Conservation (phyloP, 2,888 invertebrate genomes). For the Drosophila merina region DNA sequence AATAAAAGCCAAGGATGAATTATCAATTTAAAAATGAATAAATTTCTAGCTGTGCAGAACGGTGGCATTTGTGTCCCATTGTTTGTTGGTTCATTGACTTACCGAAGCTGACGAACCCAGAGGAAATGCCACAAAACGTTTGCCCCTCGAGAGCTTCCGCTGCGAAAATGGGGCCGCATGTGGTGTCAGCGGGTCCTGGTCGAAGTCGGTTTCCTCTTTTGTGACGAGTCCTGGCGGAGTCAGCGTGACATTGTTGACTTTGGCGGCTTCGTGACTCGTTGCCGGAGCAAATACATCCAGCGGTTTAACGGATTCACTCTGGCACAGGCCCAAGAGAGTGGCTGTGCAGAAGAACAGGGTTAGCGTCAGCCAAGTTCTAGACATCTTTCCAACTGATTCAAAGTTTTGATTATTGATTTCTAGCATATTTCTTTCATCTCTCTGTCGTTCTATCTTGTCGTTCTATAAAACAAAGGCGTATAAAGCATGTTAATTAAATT, state of each 20-base stretch:
- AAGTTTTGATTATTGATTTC: slow-evolving; percentile 34
- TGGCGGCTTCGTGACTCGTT: slow-evolving; percentile 33
- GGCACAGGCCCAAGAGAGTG: slow-evolving; percentile 38
- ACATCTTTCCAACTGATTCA: slow-evolving; percentile 64
- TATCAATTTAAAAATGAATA: not conserved
- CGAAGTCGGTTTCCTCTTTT: slow-evolving; percentile 6
- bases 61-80: slow-evolving; percentile 25
- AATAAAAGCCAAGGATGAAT: no score
- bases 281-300: slow-evolving; percentile 43
- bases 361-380: slow-evolving; percentile 45
- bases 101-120: slow-evolving; percentile 86
- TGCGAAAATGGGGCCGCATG: slow-evolving; percentile 57
- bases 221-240: slow-evolving; percentile 40
- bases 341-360: slow-evolving; percentile 8
- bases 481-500: slow-evolving; percentile 72
- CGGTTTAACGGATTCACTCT: slow-evolving; percentile 29
- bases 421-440: not conserved
- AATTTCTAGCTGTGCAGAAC: slow-evolving; percentile 23
- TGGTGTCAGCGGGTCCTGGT: slow-evolving; percentile 50
- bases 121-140: slow-evolving; percentile 86
- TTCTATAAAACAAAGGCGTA: slow-evolving; percentile 24
- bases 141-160: slow-evolving; percentile 76
- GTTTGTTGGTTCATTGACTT: slow-evolving; percentile 64
- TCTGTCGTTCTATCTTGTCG: slow-evolving; percentile 14
- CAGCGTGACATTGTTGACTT: slow-evolving; percentile 65